Percentiles rank a stretch among this genome's conserved stretches.
These are phyloP conservation scores for Salvelinus sp. DNA, from an alignment of 2,113 vertebrate genomes.

Conservation along the genomic window DNA sequence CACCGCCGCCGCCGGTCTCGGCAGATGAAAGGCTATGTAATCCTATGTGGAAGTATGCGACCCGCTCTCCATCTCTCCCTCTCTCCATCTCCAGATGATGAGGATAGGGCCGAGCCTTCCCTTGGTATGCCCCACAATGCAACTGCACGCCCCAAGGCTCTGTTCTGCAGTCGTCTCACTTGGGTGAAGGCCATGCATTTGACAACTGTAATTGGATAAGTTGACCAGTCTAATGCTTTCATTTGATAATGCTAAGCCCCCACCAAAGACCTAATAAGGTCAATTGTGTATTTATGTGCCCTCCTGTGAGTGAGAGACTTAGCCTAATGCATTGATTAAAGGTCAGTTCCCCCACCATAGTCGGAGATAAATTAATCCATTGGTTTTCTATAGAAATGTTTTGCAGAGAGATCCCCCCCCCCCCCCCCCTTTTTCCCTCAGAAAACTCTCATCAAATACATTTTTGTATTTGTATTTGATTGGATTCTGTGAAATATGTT, in stretches of 20 bases:
- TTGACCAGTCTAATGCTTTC: constrained; percentile 61
- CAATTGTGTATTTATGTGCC: constrained; percentile 45
- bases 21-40: constrained; percentile 59
- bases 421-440: neutral
- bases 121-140: too few relatives aligned
- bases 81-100: constrained; percentile 43
- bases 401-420: too few relatives aligned
- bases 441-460: constrained; percentile 16
- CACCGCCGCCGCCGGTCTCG: constrained; percentile 32
- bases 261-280: constrained; percentile 52
- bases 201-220: constrained; percentile 69
- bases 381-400: neutral
- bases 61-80: constrained; percentile 38
- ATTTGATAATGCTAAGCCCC: constrained; percentile 68
- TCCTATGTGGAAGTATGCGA: constrained; percentile 52
- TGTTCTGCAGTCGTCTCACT: constrained; percentile 25
- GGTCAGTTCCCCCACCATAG: constrained; percentile 51
- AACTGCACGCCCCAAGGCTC: constrained; percentile 30
- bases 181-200: constrained; percentile 48
- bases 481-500: constrained; percentile 20
- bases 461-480: neutral
- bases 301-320: constrained; percentile 52
- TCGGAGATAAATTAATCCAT: constrained; percentile 24
- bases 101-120: constrained; percentile 40
- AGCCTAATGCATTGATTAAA: constrained; percentile 56